Base-by-base conservation (phyloP, 2,888 invertebrate species). In the Diadegma fenestrale region DNA sequence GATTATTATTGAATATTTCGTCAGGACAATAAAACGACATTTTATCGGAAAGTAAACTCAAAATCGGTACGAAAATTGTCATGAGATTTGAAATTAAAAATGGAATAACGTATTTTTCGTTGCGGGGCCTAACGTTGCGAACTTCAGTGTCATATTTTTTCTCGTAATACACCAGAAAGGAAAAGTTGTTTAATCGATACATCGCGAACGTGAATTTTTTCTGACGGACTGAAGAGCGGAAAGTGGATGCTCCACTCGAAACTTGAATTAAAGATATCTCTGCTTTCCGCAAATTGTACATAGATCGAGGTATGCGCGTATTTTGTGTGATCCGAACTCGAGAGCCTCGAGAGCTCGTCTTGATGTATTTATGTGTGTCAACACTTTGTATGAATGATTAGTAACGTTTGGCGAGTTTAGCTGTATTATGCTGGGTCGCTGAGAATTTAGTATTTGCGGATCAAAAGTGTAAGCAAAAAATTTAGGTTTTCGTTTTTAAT, bases 171-270 rank as follows among this genome's bases (percentile, higher is more conserved):
- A 22, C 10, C 37, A 37, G 12, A 33, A 73, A 54, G 22, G 4
- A 14, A 43, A 12, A 48, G 12, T 48, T 17, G 63, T 45, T 58
- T n/a, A 10, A n/a, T 14, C 2, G 26, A 43, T 8, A n/a, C 0
- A 8, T n/a, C 22, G 45, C 22, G 45, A 58, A 58, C 66, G 66
- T 41, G 69, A 68, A 54, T 66, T 79, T 48, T 51, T 41, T 33
- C 26, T 37, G 48, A 64, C 78, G 33, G 45, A 71, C 33, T 41
- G 80, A 80, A 66, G 69, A 78, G 86, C 86, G 86, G 82, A 73
- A 83, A 83, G 76, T 77, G 51, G 22, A 80, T 72, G 89, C 89
- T 90, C 90, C 90, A 91, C 90, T 90, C 82, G 48, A 76, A 19
- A 72, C 58, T 66, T 73, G 82, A 80, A 77, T 63, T 41, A 80